These are phyloP conservation scores for Leucophenga montana DNA, from an alignment of 2,888 invertebrate species.

Conservation along the genomic window DNA sequence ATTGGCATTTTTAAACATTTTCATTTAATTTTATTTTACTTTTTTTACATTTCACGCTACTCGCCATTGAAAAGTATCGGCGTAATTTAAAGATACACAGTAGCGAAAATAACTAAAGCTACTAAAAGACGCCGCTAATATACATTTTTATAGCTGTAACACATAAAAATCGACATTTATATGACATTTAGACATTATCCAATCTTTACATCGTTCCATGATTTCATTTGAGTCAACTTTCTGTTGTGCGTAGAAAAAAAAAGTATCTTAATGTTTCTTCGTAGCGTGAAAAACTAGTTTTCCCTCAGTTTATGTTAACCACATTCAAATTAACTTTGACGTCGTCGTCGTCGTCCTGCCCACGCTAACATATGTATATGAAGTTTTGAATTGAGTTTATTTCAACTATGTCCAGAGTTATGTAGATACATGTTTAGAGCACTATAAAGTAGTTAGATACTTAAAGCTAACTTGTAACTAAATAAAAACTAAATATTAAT, in stretches of 20 bases:
- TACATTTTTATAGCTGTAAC: background rate
- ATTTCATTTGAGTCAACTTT: too few relatives aligned
- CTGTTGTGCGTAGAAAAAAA: too few relatives aligned
- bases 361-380: too few relatives aligned
- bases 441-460: background rate
- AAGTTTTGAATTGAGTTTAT: too few relatives aligned
- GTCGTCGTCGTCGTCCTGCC: too few relatives aligned
- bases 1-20: background rate
- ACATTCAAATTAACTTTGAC: too few relatives aligned
- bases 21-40: background rate
- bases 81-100: background rate
- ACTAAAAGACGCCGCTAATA: background rate
- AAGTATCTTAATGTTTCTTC: too few relatives aligned
- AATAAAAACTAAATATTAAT: conserved; percentile 14
- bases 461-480: background rate
- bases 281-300: too few relatives aligned
- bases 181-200: background rate
- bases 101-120: background rate
- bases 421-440: too few relatives aligned
- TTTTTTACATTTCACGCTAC: too few relatives aligned
- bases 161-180: conserved; percentile 17
- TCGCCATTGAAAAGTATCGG: background rate
- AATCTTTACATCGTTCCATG: background rate
- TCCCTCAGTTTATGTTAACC: too few relatives aligned
- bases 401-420: too few relatives aligned